A percentile compares a stretch with the other conserved stretches of the same genome.
These are phyloP conservation scores for Sphecodes monilicornis DNA, from an alignment of 2,888 invertebrate species.

Conservation along the genomic window DNA sequence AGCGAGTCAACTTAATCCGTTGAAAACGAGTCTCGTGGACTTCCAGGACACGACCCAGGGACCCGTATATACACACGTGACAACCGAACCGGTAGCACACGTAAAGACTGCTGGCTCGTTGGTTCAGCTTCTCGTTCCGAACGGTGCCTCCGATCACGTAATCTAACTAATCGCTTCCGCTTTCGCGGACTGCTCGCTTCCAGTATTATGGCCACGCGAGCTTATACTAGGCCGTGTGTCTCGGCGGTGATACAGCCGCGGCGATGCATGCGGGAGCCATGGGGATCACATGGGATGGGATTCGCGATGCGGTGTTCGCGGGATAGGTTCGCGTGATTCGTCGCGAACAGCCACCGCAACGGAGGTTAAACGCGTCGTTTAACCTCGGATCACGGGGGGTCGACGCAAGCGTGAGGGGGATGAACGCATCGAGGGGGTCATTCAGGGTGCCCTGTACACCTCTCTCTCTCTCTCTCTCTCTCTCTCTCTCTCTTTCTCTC, in stretches of 20 bases:
- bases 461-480: neutral
- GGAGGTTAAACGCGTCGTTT: constrained; percentile 70
- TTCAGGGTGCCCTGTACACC: neutral
- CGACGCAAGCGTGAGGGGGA: constrained; percentile 9
- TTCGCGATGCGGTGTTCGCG: neutral
- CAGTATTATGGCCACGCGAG: constrained; percentile 78
- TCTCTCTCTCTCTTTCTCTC: neutral
- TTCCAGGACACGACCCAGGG: constrained; percentile 50
- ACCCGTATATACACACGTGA: constrained; percentile 39
- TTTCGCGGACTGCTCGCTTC: constrained; percentile 75
- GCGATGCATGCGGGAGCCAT: neutral
- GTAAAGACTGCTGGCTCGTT: neutral
- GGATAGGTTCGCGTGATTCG: constrained; percentile 54
- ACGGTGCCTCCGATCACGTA: constrained; percentile 80
- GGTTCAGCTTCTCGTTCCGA: constrained; percentile 52
- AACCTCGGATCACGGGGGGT: constrained; percentile 60
- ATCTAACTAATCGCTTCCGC: constrained; percentile 83
- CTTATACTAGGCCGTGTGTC: constrained; percentile 67
- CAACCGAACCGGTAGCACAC: constrained; percentile 65
- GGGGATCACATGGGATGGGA: neutral
- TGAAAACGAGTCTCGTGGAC: constrained; percentile 57
- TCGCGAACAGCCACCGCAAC: constrained; percentile 61
- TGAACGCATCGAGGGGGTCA: constrained; percentile 23
- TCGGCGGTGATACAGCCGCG: constrained; percentile 60
- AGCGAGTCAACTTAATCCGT: constrained; percentile 64